Evolutionary conservation across 1,140 invertebrate genomes (phyloP).

Genomic region (Calephelis virginiensis): DNA sequence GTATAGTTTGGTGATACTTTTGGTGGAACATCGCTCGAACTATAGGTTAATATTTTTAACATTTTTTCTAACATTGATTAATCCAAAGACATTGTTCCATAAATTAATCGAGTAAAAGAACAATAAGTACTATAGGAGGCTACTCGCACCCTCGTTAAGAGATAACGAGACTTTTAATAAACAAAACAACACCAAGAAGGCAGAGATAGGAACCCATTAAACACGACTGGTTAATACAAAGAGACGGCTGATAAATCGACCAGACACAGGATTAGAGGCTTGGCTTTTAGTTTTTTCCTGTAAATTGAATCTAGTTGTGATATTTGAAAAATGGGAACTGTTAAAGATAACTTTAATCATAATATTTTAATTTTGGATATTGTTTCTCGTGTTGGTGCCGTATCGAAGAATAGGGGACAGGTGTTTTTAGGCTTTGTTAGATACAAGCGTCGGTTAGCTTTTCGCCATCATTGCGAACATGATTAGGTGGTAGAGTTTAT

Average conservation of each 20-base stretch:
- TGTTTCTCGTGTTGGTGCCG: too few species aligned
- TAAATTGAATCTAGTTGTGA: conserved; percentile 1
- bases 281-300: conserved; percentile 3
- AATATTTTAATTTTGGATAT: too few species aligned
- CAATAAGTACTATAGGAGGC: conserved; percentile 24
- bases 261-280: conserved; percentile 31
- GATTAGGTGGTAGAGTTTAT: too few species aligned
- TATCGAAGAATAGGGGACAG: too few species aligned
- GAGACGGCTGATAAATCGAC: conserved; percentile 55
- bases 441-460: too few species aligned
- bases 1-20: too few species aligned
- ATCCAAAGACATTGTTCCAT: conserved; percentile 37
- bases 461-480: too few species aligned
- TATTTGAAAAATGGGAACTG: conserved; percentile 4
- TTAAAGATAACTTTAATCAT: not conserved
- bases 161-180: conserved; percentile 55
- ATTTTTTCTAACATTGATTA: not conserved
- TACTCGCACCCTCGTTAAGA: conserved; percentile 44
- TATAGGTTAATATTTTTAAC: not conserved
- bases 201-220: conserved; percentile 54
- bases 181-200: conserved; percentile 47
- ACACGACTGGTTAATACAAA: conserved; percentile 57
- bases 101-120: conserved; percentile 45
- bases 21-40: not conserved
- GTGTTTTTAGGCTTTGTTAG: too few species aligned